These are phyloP conservation scores for Varecia variegata DNA, from an alignment of 2,797 vertebrate genomes.

Conservation along the genomic window DNA sequence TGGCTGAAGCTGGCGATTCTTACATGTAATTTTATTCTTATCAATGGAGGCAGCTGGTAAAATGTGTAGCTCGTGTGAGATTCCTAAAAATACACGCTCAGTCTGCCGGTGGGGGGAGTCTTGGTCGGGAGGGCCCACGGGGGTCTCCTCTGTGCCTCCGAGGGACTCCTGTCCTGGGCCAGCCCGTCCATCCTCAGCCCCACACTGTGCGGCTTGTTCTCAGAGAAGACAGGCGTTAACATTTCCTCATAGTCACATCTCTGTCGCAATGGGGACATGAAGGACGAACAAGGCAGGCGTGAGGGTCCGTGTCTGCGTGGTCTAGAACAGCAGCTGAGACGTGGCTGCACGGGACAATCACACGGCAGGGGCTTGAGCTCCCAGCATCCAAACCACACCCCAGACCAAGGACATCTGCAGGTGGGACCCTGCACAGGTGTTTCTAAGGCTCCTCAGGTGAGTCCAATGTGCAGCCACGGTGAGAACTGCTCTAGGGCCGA, in stretches of 20 bases:
- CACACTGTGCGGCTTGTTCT: accelerated
- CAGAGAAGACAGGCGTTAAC: not conserved
- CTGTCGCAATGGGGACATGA: accelerated
- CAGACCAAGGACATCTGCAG: not conserved
- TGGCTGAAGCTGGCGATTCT: not conserved
- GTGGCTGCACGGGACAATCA: too few relatives aligned
- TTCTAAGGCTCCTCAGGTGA: not conserved
- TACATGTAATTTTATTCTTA: not conserved
- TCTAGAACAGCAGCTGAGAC: not conserved
- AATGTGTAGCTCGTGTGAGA: not conserved
- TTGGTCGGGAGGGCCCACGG: not conserved
- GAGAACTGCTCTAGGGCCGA: not conserved
- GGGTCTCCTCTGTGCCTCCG: not conserved
- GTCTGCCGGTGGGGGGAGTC: too few relatives aligned
- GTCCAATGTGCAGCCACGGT: not conserved
- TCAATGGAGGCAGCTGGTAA: not conserved
- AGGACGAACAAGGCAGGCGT: not conserved
- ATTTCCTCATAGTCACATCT: not conserved
- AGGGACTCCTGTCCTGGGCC: not conserved
- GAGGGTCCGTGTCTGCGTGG: not conserved
- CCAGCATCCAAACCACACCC: not conserved
- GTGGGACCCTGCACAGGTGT: not conserved
- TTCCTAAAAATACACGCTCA: not conserved
- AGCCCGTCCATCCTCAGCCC: not conserved
- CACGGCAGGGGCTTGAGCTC: not conserved